Evolutionary conservation across 1,140 invertebrate genomes (phyloP).

Genomic region (Drosophila hydei): DNA sequence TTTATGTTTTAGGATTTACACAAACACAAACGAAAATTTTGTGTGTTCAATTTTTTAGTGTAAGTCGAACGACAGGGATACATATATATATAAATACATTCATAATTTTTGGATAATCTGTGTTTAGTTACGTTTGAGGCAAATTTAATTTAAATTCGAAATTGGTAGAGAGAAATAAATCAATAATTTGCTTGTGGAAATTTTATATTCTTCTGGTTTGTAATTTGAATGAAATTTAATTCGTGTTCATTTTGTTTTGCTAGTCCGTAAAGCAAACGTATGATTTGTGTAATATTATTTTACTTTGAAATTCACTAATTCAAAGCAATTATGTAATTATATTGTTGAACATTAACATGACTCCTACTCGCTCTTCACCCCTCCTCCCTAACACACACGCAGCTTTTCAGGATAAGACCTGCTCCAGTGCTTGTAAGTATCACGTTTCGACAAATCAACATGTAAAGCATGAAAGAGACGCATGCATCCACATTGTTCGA

Average conservation of each 20-base stretch:
- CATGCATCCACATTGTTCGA: constrained; percentile 22
- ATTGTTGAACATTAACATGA: constrained; percentile 31
- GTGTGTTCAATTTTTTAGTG: too few relatives aligned
- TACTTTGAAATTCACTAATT: constrained; percentile 1
- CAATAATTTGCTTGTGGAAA: background rate
- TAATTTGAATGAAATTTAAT: background rate
- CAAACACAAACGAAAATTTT: too few relatives aligned
- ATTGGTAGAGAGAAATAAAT: background rate
- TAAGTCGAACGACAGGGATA: too few relatives aligned
- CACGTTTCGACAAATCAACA: constrained; percentile 39
- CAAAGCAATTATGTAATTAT: constrained; percentile 63
- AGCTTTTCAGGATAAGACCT: constrained; percentile 99
- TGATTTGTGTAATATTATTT: background rate
- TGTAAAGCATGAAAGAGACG: constrained; percentile 26
- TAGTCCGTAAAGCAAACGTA: constrained; percentile 7
- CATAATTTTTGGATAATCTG: too few relatives aligned
- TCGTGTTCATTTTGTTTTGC: background rate
- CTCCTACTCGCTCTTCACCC: constrained; percentile 42
- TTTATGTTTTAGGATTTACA: too few relatives aligned
- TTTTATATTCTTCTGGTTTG: background rate
- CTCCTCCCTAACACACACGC: constrained; percentile 68
- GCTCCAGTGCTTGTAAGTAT: constrained; percentile 98
- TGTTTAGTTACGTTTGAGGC: background rate
- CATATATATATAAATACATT: too few relatives aligned
- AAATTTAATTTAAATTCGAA: background rate